Evolutionary conservation across 2,113 vertebrate genomes (phyloP).

Genomic region (Zosterops hypoxanthus): DNA sequence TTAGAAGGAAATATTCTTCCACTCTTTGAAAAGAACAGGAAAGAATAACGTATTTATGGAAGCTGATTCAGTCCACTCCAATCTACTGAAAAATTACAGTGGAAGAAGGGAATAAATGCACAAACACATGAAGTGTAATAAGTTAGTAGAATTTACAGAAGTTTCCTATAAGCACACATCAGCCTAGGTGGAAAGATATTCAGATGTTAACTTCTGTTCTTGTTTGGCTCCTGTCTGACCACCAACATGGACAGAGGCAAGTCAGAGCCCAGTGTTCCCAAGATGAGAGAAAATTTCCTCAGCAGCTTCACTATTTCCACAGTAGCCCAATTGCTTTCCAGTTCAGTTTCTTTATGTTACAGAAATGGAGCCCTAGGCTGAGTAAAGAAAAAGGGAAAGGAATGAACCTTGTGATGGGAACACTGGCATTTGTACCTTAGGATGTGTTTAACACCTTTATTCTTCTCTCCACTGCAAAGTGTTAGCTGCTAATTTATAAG

Average conservation of each 20-base stretch:
- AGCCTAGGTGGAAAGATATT: not conserved
- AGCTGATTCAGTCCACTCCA: not conserved
- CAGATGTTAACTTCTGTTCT: not conserved
- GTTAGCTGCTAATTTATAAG: not conserved
- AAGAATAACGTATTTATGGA: not conserved
- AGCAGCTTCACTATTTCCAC: not conserved
- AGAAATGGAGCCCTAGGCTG: not conserved
- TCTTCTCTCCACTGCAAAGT: not conserved
- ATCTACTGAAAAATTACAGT: not conserved
- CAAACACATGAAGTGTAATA: not conserved
- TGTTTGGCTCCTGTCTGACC: not conserved
- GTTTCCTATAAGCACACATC: not conserved
- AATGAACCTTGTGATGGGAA: not conserved
- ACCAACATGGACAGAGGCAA: rapidly evolving
- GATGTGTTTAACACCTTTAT: not conserved
- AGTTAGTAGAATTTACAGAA: not conserved
- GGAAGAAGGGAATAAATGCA: not conserved
- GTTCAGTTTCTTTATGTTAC: not conserved
- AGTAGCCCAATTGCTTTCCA: not conserved
- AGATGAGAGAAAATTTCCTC: not conserved
- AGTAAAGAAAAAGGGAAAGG: not conserved
- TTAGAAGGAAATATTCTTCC: not conserved
- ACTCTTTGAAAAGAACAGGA: not conserved
- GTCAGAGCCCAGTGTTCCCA: not conserved
- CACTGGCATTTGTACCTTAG: not conserved